These are phyloP conservation scores for Muscina levida DNA, from an alignment of 2,888 invertebrate species.

Conservation along the genomic window DNA sequence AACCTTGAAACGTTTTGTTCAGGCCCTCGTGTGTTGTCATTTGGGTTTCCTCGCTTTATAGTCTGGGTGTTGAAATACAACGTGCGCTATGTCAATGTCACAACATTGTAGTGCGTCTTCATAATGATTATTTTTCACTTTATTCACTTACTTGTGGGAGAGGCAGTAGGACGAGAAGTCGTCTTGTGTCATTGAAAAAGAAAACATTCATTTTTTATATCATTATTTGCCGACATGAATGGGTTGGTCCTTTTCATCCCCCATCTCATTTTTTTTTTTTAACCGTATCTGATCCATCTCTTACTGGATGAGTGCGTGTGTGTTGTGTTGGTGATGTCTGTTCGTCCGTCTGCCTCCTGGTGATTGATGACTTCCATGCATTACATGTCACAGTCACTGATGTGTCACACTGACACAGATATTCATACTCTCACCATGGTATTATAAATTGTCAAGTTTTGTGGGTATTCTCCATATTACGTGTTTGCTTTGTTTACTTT, in stretches of 20 bases:
- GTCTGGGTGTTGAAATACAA: constrained; percentile 68
- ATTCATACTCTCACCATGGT: neutral
- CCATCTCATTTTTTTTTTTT: neutral
- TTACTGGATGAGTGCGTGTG: constrained; percentile 1
- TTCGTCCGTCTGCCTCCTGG: neutral
- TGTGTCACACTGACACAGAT: constrained; percentile 53
- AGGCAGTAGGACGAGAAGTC: constrained; percentile 1
- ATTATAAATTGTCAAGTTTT: constrained; percentile 1
- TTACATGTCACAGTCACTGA: constrained; percentile 51
- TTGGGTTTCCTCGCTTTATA: too few species aligned
- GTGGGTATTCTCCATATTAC: neutral
- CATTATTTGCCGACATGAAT: constrained; percentile 63
- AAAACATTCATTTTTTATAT: constrained; percentile 47
- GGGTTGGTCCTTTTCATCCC: constrained; percentile 61
- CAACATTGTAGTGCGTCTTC: constrained; percentile 58
- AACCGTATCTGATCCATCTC: neutral
- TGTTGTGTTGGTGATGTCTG: neutral
- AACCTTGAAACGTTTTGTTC: too few species aligned
- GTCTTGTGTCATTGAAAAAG: constrained; percentile 48
- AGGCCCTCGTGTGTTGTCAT: too few species aligned
- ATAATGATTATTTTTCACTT: constrained; percentile 51
- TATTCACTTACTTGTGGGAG: constrained; percentile 15
- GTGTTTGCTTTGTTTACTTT: constrained; percentile 11
- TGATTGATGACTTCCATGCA: constrained; percentile 58
- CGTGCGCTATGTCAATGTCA: constrained; percentile 69